These are phyloP conservation scores for Emydura subglobosa DNA, from an alignment of 2,113 vertebrate genomes.

Conservation along the genomic window DNA sequence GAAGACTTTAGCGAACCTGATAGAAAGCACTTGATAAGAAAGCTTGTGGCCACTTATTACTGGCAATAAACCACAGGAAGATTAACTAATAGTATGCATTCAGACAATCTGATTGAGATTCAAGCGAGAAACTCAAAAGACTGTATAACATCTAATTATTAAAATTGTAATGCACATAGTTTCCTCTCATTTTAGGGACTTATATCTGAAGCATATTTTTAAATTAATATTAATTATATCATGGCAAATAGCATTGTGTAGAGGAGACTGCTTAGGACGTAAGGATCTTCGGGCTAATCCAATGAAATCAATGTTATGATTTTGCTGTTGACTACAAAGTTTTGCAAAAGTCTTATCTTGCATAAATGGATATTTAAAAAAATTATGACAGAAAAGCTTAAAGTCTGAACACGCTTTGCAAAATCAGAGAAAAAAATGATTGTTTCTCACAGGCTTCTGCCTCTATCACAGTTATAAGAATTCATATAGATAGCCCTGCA, in stretches of 20 bases:
- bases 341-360: neutral
- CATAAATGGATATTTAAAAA: neutral
- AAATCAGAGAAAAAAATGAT: neutral
- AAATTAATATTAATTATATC: neutral
- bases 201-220: neutral
- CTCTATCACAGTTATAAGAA: neutral
- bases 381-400: neutral
- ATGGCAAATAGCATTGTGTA: neutral
- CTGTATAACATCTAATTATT: neutral
- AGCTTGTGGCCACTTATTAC: conserved; percentile 10
- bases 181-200: neutral
- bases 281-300: neutral
- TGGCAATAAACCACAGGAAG: fast-evolving
- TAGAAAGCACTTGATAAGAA: neutral
- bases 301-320: neutral
- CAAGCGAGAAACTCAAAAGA: neutral
- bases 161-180: neutral
- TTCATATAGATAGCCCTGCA: neutral
- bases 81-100: conserved; percentile 28
- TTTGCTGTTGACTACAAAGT: neutral
- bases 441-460: neutral
- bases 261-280: neutral
- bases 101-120: conserved; percentile 35
- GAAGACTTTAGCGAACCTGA: neutral
- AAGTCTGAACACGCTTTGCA: neutral